phyloP scores from a whole-genome alignment of 1,140 invertebrate species.

The Muscidifurax raptorellus region DNA sequence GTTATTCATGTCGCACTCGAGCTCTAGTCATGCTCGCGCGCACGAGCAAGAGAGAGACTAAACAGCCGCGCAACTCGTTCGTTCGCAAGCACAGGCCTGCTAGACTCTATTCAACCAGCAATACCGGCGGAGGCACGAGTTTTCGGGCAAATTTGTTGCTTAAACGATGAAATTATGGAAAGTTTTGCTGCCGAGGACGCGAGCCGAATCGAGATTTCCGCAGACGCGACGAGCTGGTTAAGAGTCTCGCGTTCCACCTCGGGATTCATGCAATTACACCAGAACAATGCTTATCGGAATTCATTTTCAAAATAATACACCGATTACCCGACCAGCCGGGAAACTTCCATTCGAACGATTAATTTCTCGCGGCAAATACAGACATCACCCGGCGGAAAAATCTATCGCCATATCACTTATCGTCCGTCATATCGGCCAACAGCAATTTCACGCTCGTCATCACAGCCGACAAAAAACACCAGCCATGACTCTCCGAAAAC shows the following conservation, averaged over 20 bases:
- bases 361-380: not conserved
- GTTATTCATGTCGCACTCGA: slow-evolving; percentile 70
- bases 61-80: slow-evolving; percentile 60
- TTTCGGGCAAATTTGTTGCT: slow-evolving; percentile 53
- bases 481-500: not conserved
- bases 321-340: slow-evolving; percentile 5
- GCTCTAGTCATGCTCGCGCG: slow-evolving; percentile 62
- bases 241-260: not conserved
- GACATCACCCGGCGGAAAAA: not conserved
- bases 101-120: slow-evolving; percentile 43
- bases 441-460: slow-evolving; percentile 47
- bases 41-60: slow-evolving; percentile 55
- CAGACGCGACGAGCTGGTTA: not conserved
- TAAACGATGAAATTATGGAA: slow-evolving; percentile 56
- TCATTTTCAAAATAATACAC: not conserved
- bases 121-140: not conserved
- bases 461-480: slow-evolving; percentile 6
- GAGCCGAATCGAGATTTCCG: slow-evolving; percentile 37
- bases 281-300: too few relatives aligned
- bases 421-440: slow-evolving; percentile 21
- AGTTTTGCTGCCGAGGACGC: slow-evolving; percentile 38
- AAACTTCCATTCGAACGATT: not conserved
- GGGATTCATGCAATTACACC: slow-evolving; percentile 1
- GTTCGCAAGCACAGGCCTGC: slow-evolving; percentile 34
- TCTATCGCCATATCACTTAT: not conserved